These are phyloP conservation scores for Callipepla squamata DNA, from an alignment of 2,113 vertebrate species.

Conservation along the genomic window DNA sequence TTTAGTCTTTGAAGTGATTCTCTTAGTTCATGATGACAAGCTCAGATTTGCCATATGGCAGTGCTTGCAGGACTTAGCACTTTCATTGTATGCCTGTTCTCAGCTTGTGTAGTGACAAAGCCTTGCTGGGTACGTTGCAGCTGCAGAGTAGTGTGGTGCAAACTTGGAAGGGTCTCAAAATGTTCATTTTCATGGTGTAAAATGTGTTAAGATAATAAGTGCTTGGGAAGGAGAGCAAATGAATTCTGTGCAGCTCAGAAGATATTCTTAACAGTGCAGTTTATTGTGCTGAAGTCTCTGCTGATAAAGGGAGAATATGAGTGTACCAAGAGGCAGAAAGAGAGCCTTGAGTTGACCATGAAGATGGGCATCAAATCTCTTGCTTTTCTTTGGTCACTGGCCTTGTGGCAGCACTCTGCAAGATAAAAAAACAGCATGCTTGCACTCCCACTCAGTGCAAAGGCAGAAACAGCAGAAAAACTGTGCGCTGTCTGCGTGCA, in stretches of 20 bases:
- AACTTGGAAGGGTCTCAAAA: neutral
- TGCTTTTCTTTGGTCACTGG: neutral
- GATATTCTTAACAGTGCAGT: neutral
- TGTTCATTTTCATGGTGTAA: neutral
- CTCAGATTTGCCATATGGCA: constrained; percentile 78
- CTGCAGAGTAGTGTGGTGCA: neutral
- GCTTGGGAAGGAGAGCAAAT: neutral
- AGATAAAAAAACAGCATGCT: neutral
- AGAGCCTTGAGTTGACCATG: neutral
- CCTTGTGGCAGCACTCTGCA: neutral
- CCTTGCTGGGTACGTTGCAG: neutral
- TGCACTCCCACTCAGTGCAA: neutral
- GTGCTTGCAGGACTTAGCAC: constrained; percentile 23
- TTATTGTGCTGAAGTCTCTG: neutral
- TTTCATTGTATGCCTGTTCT: neutral
- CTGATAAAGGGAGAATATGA: neutral
- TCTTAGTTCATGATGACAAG: constrained; percentile 57
- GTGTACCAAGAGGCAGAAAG: neutral
- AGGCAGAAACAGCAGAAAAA: neutral
- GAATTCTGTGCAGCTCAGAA: neutral
- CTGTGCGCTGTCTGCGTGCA: accelerated
- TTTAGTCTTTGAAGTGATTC: constrained; percentile 71
- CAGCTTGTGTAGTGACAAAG: neutral
- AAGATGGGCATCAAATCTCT: neutral
- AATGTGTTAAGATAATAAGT: neutral